Conservation (phyloP, 2,888 invertebrate genomes). For the Lysandra coridon region DNA sequence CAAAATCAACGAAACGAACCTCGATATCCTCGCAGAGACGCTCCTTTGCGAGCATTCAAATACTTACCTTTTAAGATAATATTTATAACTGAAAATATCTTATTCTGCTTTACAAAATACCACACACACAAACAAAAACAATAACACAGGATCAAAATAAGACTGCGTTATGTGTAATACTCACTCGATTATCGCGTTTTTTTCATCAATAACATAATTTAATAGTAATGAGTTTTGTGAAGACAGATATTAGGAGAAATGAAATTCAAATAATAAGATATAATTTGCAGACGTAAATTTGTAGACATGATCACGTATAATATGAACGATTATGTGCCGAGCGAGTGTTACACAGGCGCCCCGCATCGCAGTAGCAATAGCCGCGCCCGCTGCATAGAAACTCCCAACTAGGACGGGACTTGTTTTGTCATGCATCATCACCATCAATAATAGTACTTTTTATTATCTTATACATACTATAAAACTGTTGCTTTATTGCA, state of each 20-base stretch:
- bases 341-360: not conserved
- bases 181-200: not conserved
- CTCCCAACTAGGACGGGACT: conserved; percentile 1
- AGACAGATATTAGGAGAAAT: not conserved
- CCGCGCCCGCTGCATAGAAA: conserved; percentile 2
- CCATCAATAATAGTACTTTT: not conserved
- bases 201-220: no score
- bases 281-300: not conserved
- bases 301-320: not conserved
- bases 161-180: conserved; percentile 7
- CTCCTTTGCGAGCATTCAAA: not conserved
- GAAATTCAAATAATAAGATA: not conserved
- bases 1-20: not conserved
- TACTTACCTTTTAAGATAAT: not conserved
- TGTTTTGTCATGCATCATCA: not conserved
- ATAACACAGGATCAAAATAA: not conserved
- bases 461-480: not conserved
- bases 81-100: not conserved
- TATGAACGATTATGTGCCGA: not conserved
- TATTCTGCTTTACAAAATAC: not conserved
- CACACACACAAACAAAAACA: not conserved
- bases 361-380: conserved; percentile 1
- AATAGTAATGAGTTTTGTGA: no score
- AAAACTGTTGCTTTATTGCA: not conserved
- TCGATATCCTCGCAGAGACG: not conserved